Evolutionary conservation across 2,888 invertebrate genomes (phyloP).

Genomic region (Erebia aethiops): DNA sequence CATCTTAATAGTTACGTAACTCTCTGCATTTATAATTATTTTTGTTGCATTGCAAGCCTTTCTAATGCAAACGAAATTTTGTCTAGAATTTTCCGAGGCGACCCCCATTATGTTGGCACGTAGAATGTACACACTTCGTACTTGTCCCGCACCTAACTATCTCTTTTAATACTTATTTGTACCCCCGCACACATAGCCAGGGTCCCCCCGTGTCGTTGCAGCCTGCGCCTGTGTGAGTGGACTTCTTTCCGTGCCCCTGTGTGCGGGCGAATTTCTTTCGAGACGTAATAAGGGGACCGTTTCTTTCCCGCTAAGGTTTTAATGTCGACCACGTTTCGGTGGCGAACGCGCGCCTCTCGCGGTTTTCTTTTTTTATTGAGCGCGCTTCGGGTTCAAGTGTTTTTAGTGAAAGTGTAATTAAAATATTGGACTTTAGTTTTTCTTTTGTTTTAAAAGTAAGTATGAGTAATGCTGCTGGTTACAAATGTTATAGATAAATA

Average conservation of each 20-base stretch:
- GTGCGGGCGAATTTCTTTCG: constrained; percentile 81
- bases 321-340: constrained; percentile 82
- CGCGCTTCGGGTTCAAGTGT: constrained; percentile 56
- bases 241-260: constrained; percentile 76
- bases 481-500: constrained; percentile 15
- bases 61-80: constrained; percentile 19
- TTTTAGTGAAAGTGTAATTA: constrained; percentile 51
- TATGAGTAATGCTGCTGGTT: constrained; percentile 23
- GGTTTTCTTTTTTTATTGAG: constrained; percentile 59
- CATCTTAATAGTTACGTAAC: background rate
- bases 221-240: constrained; percentile 67
- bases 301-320: constrained; percentile 83
- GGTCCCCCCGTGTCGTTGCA: constrained; percentile 63
- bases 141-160: constrained; percentile 77
- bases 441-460: constrained; percentile 36
- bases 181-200: constrained; percentile 65
- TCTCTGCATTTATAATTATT: background rate
- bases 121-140: constrained; percentile 56
- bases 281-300: constrained; percentile 83
- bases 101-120: constrained; percentile 35
- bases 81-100: constrained; percentile 25
- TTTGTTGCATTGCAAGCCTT: constrained; percentile 1
- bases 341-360: constrained; percentile 80
- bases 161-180: constrained; percentile 82
- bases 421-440: constrained; percentile 38